phyloP scores from a whole-genome alignment of 23 tunicate species.

The Halocynthia aurantium region DNA sequence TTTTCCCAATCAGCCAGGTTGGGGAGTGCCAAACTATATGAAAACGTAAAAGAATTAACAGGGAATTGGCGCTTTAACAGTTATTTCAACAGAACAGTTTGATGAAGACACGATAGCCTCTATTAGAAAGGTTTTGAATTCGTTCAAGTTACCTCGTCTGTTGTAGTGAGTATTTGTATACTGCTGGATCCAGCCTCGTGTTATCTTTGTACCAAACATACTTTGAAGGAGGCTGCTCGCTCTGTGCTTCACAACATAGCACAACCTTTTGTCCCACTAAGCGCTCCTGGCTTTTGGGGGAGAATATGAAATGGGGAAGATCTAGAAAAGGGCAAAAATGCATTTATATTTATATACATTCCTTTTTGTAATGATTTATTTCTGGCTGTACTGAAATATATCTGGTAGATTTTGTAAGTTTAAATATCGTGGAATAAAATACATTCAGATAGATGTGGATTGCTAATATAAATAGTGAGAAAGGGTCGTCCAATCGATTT shows the following conservation, averaged over 20 bases:
- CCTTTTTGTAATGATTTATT: too few species aligned
- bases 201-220: conserved; percentile 25
- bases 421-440: too few species aligned
- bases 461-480: too few species aligned
- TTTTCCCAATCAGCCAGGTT: conserved; percentile 16
- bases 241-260: conserved; percentile 17
- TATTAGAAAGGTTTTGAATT: not conserved
- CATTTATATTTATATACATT: too few species aligned
- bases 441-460: too few species aligned
- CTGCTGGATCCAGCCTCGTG: conserved; percentile 10
- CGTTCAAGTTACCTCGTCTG: conserved; percentile 6
- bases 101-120: not conserved
- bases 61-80: too few species aligned
- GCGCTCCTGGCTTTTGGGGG: conserved; percentile 13
- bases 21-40: not conserved
- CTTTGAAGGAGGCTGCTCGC: conserved; percentile 20
- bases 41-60: not conserved
- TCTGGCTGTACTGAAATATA: too few species aligned
- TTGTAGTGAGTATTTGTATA: not conserved
- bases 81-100: not conserved
- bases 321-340: not conserved
- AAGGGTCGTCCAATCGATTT: too few species aligned
- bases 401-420: too few species aligned
- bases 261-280: conserved; percentile 20
- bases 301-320: conserved; percentile 4